A percentile compares a stretch with the other conserved stretches of the same genome.
Conservation (phyloP, 2,888 invertebrate species). For the Latrodectus hesperus region DNA sequence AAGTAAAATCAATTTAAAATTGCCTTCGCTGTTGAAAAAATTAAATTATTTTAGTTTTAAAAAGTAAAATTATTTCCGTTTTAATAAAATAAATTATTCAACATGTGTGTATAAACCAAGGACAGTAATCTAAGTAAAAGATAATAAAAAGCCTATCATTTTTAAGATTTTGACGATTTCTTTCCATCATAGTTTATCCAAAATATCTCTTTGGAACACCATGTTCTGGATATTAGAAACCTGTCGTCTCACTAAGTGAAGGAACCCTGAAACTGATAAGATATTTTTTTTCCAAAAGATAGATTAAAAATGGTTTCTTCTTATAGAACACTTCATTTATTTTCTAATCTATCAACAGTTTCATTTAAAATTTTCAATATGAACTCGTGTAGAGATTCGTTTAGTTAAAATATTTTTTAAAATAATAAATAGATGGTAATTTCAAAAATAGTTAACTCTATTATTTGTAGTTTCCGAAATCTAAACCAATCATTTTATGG, state of each 20-base stretch:
- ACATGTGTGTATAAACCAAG: conserved; percentile 12
- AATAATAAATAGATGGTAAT: too few species aligned
- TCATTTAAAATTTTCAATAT: too few species aligned
- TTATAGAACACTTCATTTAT: too few species aligned
- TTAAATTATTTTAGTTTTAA: background rate
- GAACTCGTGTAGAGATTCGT: too few species aligned
- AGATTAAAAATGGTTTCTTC: too few species aligned
- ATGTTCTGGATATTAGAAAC: conserved; percentile 30
- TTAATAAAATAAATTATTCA: conserved; percentile 25
- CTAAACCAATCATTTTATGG: too few species aligned
- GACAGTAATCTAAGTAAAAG: background rate
- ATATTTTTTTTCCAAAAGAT: background rate
- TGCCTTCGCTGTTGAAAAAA: background rate
- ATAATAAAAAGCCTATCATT: conserved; percentile 24
- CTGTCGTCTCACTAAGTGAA: background rate
- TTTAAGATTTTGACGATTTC: conserved; percentile 33
- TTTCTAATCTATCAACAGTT: too few species aligned
- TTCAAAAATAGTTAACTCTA: too few species aligned
- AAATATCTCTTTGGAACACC: conserved; percentile 26
- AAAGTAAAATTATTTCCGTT: conserved; percentile 11
- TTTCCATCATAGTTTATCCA: conserved; percentile 36
- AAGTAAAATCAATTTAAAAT: too few species aligned
- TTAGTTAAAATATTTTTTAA: too few species aligned
- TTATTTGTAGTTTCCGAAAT: too few species aligned
- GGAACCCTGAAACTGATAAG: background rate